Evolutionary conservation across 2,113 vertebrate genomes (phyloP).

Genomic region (Meles meles): DNA sequence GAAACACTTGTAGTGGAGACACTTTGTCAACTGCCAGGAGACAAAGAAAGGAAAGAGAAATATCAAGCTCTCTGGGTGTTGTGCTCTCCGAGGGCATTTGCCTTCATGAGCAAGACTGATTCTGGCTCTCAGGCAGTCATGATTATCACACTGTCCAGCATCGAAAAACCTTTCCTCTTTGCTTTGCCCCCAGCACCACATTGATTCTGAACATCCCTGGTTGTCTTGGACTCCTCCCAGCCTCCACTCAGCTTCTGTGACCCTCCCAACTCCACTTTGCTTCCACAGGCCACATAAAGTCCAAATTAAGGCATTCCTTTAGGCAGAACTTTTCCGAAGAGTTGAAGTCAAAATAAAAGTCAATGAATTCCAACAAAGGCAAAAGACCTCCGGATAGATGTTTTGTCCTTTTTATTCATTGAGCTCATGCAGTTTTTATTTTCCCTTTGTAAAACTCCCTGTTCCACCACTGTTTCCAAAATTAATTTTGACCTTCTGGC

Average conservation of each 20-base stretch:
- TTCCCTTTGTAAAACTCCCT: constrained; percentile 36
- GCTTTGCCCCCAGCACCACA: background rate
- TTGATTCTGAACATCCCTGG: background rate
- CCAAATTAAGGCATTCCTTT: background rate
- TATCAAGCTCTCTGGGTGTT: background rate
- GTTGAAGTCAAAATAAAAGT: constrained; percentile 42
- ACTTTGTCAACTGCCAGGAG: constrained; percentile 36
- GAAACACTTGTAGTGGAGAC: background rate
- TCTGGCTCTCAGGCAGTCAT: constrained; percentile 24
- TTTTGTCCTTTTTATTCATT: constrained; percentile 35
- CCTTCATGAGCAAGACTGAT: constrained; percentile 30
- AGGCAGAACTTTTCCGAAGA: constrained; percentile 10
- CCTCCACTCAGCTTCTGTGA: background rate
- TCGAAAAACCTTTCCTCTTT: background rate
- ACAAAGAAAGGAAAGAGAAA: constrained; percentile 1
- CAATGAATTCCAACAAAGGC: constrained; percentile 23
- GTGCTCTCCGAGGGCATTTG: constrained; percentile 33
- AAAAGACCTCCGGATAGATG: constrained; percentile 46
- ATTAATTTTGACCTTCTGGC: constrained; percentile 58
- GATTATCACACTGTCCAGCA: constrained; percentile 15
- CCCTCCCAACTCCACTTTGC: background rate
- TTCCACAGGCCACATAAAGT: background rate
- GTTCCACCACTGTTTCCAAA: constrained; percentile 33
- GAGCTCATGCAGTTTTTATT: constrained; percentile 34
- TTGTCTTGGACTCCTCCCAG: background rate